phyloP scores from a whole-genome alignment of 2,113 vertebrate genomes.

The Nothocercus julius region DNA sequence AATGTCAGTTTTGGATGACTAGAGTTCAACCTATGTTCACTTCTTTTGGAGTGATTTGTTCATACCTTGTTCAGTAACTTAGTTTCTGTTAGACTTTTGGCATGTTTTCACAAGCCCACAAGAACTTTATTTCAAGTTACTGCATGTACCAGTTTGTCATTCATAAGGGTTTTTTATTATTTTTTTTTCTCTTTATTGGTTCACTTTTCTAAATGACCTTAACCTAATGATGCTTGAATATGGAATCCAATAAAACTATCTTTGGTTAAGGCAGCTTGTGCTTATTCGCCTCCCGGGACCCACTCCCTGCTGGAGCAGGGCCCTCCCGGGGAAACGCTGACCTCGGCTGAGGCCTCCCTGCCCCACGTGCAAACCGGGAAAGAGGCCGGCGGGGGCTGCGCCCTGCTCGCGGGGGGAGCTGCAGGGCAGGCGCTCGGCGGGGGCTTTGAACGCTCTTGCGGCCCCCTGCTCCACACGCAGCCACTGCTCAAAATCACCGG shows the following conservation, averaged over 20 bases:
- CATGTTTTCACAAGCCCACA: not conserved
- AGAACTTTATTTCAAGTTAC: constrained; percentile 23
- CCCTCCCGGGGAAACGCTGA: not conserved
- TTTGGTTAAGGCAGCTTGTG: constrained; percentile 43
- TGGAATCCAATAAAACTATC: constrained; percentile 35
- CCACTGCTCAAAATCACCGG: not conserved
- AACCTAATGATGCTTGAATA: constrained; percentile 19
- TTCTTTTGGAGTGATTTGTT: constrained; percentile 45
- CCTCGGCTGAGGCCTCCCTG: not conserved
- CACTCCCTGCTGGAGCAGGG: too few species aligned
- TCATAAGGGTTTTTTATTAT: not conserved
- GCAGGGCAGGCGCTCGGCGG: too few species aligned
- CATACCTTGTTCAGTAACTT: not conserved
- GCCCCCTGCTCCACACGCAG: not conserved
- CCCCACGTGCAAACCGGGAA: not conserved
- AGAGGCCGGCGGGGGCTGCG: too few species aligned
- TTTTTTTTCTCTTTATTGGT: not conserved
- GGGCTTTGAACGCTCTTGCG: too few species aligned
- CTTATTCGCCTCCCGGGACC: not conserved
- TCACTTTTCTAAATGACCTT: constrained; percentile 23
- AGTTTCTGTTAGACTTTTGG: not conserved
- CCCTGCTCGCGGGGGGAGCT: too few species aligned
- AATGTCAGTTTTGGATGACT: constrained; percentile 24
- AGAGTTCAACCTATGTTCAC: constrained; percentile 26
- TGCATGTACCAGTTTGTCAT: not conserved